Percentiles rank a stretch among this genome's conserved stretches.
These are phyloP conservation scores for Anguilla japonica DNA, from an alignment of 2,113 vertebrate genomes.

Conservation along the genomic window DNA sequence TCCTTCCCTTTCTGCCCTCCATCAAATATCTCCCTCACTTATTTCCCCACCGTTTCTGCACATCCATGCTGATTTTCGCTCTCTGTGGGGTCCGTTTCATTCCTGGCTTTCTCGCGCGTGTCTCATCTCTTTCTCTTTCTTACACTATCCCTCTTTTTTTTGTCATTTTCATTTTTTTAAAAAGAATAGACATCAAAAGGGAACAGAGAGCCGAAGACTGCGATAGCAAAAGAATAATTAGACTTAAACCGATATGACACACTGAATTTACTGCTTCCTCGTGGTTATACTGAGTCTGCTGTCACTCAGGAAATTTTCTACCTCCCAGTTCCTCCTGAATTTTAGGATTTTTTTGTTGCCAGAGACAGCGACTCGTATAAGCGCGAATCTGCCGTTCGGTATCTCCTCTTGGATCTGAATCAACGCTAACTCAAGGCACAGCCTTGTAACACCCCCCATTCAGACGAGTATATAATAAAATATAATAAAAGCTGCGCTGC, in stretches of 20 bases:
- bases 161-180: neutral
- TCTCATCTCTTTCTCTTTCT: neutral
- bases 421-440: neutral
- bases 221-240: neutral
- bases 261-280: neutral
- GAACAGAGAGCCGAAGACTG: neutral
- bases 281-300: neutral
- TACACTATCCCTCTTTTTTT: neutral
- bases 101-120: neutral
- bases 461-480: neutral
- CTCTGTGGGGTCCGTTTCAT: neutral
- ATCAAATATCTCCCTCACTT: neutral
- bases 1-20: neutral
- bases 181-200: neutral
- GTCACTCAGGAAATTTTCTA: neutral
- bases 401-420: neutral
- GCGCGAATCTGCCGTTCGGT: neutral
- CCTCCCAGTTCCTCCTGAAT: too few species aligned
- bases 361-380: neutral
- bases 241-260: too few species aligned
- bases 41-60: neutral
- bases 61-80: neutral
- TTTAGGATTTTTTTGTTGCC: neutral
- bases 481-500: neutral
- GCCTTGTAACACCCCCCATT: neutral